These are phyloP conservation scores for Deroplatys truncata DNA, from an alignment of 2,888 invertebrate species.

Conservation along the genomic window DNA sequence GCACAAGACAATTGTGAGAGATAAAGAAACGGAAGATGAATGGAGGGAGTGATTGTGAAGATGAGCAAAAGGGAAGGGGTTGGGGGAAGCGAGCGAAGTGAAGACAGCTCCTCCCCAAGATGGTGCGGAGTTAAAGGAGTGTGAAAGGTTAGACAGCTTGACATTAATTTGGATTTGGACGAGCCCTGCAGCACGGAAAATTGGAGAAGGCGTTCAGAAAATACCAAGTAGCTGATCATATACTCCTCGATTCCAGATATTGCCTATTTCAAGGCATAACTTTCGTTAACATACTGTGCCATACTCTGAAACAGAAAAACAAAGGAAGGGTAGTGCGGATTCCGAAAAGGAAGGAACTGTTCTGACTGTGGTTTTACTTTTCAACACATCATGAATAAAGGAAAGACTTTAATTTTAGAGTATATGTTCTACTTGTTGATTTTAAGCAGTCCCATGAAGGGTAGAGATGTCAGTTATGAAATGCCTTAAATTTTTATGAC, in stretches of 20 bases:
- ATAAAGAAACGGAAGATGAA: background rate
- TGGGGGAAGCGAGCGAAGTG: background rate
- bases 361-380: too few relatives aligned
- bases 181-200: background rate
- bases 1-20: background rate
- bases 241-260: background rate
- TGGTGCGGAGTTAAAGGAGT: background rate
- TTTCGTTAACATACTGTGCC: background rate
- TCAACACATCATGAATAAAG: too few relatives aligned
- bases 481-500: too few relatives aligned
- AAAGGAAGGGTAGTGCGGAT: too few relatives aligned
- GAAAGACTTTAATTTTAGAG: too few relatives aligned
- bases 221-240: background rate
- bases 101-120: background rate
- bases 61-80: background rate
- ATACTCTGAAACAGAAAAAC: background rate
- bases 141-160: slow-evolving; percentile 12
- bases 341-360: too few relatives aligned
- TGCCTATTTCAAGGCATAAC: background rate
- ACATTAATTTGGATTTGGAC: slow-evolving; percentile 12
- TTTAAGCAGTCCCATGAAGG: too few relatives aligned
- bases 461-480: too few relatives aligned
- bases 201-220: background rate
- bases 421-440: too few relatives aligned
- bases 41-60: background rate